A percentile compares a stretch with the other conserved stretches of the same genome.
These are phyloP conservation scores for Bubo scandiacus DNA, from an alignment of 2,113 vertebrate genomes.

Conservation along the genomic window DNA sequence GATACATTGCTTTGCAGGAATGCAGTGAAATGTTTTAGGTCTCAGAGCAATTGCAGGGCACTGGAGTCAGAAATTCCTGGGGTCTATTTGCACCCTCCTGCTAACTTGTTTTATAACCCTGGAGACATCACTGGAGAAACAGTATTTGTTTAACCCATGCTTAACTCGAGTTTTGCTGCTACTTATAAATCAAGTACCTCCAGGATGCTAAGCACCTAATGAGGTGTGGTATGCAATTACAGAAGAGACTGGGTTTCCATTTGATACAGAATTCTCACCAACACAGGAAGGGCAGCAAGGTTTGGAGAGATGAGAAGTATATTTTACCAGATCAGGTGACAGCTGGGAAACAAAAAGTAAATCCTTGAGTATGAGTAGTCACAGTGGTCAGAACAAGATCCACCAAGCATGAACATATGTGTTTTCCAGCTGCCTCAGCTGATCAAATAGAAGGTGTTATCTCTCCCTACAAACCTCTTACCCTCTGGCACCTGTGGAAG, in stretches of 20 bases:
- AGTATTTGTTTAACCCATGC: slow-evolving; percentile 8
- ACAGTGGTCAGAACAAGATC: neutral
- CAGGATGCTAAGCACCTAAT: neutral
- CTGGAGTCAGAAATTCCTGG: neutral
- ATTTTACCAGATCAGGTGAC: neutral
- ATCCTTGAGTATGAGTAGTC: neutral
- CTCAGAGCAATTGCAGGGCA: neutral
- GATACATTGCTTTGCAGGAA: neutral
- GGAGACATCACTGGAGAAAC: neutral
- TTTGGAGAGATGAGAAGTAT: neutral
- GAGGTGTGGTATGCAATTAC: neutral
- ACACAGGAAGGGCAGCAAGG: neutral
- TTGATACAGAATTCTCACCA: neutral
- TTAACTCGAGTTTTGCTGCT: neutral
- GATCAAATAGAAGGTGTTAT: neutral
- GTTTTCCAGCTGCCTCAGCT: neutral
- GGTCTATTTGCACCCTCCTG: neutral
- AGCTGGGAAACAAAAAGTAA: neutral
- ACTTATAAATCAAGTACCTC: neutral
- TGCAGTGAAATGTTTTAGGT: neutral
- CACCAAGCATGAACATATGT: neutral
- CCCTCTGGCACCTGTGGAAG: neutral
- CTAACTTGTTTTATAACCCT: neutral
- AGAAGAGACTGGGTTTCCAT: neutral
- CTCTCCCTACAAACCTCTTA: neutral